phyloP scores from a whole-genome alignment of 2,888 invertebrate species.

The Athripsodes cinereus region DNA sequence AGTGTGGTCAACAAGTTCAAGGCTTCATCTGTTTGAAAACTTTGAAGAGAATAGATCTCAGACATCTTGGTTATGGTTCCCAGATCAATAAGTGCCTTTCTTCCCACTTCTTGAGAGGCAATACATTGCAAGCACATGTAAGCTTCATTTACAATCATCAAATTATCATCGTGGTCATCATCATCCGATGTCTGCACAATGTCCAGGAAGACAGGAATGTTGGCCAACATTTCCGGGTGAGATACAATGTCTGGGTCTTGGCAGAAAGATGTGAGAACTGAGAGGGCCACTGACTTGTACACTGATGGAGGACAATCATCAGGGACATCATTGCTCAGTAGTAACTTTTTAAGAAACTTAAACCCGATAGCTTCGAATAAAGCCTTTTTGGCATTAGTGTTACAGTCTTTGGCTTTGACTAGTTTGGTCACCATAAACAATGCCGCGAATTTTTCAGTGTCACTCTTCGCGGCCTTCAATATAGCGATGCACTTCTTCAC shows the following conservation, averaged over 20 bases:
- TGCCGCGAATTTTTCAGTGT: conserved; percentile 88
- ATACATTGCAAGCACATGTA: conserved; percentile 78
- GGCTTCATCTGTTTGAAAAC: conserved; percentile 86
- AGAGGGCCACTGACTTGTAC: conserved; percentile 86
- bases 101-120: conserved; percentile 71
- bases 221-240: conserved; percentile 76
- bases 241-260: conserved; percentile 72
- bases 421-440: conserved; percentile 89
- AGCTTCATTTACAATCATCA: conserved; percentile 81
- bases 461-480: conserved; percentile 71
- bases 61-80: conserved; percentile 78
- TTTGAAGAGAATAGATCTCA: conserved; percentile 80
- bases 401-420: conserved; percentile 77
- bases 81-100: conserved; percentile 69
- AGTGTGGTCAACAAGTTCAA: conserved; percentile 72
- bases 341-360: conserved; percentile 73
- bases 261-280: conserved; percentile 82
- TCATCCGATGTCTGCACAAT: conserved; percentile 81
- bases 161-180: conserved; percentile 77
- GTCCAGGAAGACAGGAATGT: conserved; percentile 75
- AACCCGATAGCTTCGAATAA: conserved; percentile 88
- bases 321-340: conserved; percentile 69
- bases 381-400: conserved; percentile 66
- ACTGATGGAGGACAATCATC: conserved; percentile 85
- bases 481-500: conserved; percentile 80